Conservation (phyloP, 1,140 invertebrate genomes). For the Drosophila suzukii region DNA sequence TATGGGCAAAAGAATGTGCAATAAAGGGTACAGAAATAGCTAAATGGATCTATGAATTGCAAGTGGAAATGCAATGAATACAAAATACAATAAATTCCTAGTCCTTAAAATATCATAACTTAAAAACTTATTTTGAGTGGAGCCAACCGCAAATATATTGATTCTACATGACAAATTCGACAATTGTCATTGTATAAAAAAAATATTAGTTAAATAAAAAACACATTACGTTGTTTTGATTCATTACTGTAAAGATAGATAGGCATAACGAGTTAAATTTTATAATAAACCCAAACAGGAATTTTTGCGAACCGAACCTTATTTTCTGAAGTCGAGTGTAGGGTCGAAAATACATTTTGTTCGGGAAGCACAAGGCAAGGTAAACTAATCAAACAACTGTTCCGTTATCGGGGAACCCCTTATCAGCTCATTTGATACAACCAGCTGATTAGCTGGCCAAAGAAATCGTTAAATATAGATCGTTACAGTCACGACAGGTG, state of each 20-base stretch:
- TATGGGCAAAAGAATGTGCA: not conserved
- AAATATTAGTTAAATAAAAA: no score
- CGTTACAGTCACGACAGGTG: constrained; percentile 19
- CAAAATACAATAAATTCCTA: not conserved
- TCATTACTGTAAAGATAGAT: no score
- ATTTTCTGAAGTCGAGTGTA: not conserved
- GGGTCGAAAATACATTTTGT: constrained; percentile 8
- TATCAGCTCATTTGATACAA: constrained; percentile 63
- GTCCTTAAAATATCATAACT: no score
- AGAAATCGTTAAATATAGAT: constrained; percentile 38
- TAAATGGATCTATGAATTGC: not conserved
- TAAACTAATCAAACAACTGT: constrained; percentile 55
- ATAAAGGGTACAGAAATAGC: not conserved
- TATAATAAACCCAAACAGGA: no score
- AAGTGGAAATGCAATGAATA: not conserved
- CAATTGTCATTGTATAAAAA: no score
- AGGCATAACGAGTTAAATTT: no score
- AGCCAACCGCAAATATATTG: no score
- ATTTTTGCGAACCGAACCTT: no score
- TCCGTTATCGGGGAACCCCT: constrained; percentile 53
- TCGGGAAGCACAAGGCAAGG: constrained; percentile 11
- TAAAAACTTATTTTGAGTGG: no score
- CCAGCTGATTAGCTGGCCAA: constrained; percentile 51
- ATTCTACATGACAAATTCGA: no score
- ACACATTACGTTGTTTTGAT: no score